Base-by-base conservation (phyloP, 2,113 vertebrate species). In the Gadus macrocephalus region DNA sequence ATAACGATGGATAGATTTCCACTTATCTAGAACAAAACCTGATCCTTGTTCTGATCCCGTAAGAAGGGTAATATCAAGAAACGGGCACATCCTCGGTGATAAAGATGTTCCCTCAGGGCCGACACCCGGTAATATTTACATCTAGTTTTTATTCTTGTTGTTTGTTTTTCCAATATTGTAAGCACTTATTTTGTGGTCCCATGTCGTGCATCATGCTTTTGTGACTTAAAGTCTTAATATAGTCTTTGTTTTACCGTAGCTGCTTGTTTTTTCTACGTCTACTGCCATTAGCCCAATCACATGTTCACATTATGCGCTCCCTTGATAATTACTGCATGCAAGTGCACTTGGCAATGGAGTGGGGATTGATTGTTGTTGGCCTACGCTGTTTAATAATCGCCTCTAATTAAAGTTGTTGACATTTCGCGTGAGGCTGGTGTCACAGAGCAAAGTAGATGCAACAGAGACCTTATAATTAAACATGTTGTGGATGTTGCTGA, bases 41-140 rank as follows among this genome's bases (percentile, higher is more conserved):
- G 62, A 64, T 27, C 67, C 70, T 74, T 16, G 15, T 5, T 72
- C 75, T 67, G 77, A 77, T 67, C 74, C 80, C 53, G 64, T 31
- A 12, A 67, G 70, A 61, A 68, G 74, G 75, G 66, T 78, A 73
- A 61, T 22, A 70, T 69, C 74, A 80, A 78, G 79, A 81, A 81
- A 55, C 78, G 22, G 69, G 71, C 20, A 62, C 69, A 70, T 82
- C 81, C 75, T 64, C 75, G 64, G 80, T 84, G 81, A 79, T 70
- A 81, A 86, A 77, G 4, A 90, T 90, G 89, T 90, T 90, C 69
- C 89, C 89, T 77, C 89, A 90, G 86, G 89, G 89, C 77, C 86
- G 89, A 83, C 89, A 90, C 86, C 88, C 89, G 89, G 89, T 90
- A 87, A 89, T 88, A 6, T 31, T 4, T 7, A 15, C 11, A 17